A percentile compares a stretch with the other conserved stretches of the same genome.
These are phyloP conservation scores for Bembecia ichneumoniformis DNA, from an alignment of 2,888 invertebrate genomes.

Conservation along the genomic window DNA sequence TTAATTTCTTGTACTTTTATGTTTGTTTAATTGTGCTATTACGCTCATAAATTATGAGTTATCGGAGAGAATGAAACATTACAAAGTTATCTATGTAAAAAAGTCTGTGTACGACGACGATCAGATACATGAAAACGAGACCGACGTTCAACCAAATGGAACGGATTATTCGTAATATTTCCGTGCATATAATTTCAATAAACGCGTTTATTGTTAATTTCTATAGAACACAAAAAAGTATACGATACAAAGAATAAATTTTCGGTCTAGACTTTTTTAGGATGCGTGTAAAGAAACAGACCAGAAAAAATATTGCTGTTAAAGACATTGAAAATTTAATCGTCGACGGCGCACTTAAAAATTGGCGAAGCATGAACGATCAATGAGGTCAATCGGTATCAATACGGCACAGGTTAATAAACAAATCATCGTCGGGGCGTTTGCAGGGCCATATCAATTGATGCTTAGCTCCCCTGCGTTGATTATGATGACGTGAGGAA, in stretches of 20 bases:
- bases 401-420: slow-evolving; percentile 58
- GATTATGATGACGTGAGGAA: not conserved
- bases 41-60: too few species aligned
- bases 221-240: too few species aligned
- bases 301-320: too few species aligned
- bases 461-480: slow-evolving; percentile 16
- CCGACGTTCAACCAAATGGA: slow-evolving; percentile 25
- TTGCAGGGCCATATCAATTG: slow-evolving; percentile 63
- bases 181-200: not conserved
- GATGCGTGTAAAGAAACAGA: too few species aligned
- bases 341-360: not conserved
- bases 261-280: too few species aligned
- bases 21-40: too few species aligned
- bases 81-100: too few species aligned
- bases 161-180: slow-evolving; percentile 15
- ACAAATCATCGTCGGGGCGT: slow-evolving; percentile 53
- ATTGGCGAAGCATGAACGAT: slow-evolving; percentile 2
- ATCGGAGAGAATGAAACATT: too few species aligned
- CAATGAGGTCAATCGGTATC: slow-evolving; percentile 55
- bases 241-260: too few species aligned
- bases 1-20: too few species aligned
- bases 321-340: too few species aligned
- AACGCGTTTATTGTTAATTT: not conserved
- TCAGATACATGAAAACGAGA: slow-evolving; percentile 23
- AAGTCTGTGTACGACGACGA: slow-evolving; percentile 10